Conservation (phyloP, 2,797 vertebrate genomes). For the Adelosebastes latens region DNA sequence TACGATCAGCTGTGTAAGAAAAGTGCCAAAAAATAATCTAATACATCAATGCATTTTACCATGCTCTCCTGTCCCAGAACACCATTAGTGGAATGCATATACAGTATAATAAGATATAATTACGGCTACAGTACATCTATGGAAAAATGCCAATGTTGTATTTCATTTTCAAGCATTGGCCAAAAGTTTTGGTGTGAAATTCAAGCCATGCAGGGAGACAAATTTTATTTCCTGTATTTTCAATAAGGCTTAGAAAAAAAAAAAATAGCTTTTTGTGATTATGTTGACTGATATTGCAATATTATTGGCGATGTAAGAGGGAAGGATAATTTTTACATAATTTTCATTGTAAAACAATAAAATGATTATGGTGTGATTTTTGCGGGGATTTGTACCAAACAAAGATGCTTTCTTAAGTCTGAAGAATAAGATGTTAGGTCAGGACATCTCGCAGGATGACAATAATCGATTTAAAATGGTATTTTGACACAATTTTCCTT, state of each 20-base stretch:
- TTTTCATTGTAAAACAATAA: not conserved
- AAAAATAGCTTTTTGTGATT: no score
- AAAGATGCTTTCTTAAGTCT: no score
- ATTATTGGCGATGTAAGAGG: no score
- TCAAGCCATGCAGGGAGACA: not conserved
- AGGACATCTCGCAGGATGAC: no score
- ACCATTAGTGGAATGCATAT: not conserved
- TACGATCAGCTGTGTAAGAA: not conserved
- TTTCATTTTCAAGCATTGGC: not conserved
- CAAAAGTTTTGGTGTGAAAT: not conserved
- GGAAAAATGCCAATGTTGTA: slow-evolving; percentile 3
- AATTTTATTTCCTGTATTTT: not conserved
- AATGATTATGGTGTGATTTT: no score
- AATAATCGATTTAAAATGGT: no score
- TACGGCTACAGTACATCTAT: no score
- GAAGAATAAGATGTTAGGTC: no score
- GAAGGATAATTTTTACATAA: no score
- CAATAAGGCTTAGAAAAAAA: not conserved
- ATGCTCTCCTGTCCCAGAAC: not conserved
- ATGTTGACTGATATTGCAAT: no score
- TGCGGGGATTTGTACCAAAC: no score
- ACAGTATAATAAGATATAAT: not conserved
- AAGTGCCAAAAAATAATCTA: not conserved
- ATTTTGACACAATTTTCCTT: no score
- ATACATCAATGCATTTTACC: not conserved